Percentiles rank a stretch among this genome's conserved stretches.
These are phyloP conservation scores for Halichondria panicea DNA, from an alignment of 37 sponge, comb jelly and placozoan species.

Conservation along the genomic window DNA sequence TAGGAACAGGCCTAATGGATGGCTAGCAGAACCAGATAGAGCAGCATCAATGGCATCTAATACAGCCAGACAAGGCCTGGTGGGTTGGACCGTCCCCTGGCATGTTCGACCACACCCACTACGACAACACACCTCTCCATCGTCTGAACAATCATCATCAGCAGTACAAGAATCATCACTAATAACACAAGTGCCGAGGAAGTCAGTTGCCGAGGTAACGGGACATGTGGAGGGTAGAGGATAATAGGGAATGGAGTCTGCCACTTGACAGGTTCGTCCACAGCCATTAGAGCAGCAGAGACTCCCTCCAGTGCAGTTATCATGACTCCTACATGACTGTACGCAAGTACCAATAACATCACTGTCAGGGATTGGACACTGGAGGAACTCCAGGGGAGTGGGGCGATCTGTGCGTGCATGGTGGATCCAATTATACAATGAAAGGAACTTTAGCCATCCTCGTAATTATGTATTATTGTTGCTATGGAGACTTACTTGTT, in stretches of 20 bases:
- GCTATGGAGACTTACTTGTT: neutral
- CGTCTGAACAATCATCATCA: slow-evolving; percentile 1
- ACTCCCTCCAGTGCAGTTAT: neutral
- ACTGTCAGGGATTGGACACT: slow-evolving; percentile 1
- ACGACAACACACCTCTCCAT: slow-evolving; percentile 21
- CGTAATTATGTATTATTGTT: no score
- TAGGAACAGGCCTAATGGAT: slow-evolving; percentile 21
- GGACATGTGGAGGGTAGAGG: slow-evolving; percentile 8
- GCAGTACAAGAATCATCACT: neutral
- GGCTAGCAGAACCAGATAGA: no score
- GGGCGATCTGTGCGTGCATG: no score
- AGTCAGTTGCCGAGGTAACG: neutral
- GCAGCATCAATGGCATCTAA: no score
- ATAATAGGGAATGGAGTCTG: slow-evolving; percentile 16
- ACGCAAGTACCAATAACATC: slow-evolving; percentile 9
- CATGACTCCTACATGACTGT: neutral
- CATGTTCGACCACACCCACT: slow-evolving; percentile 32
- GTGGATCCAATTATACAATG: no score
- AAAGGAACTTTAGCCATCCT: no score
- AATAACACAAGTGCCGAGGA: neutral
- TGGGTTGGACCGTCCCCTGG: no score
- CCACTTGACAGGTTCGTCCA: slow-evolving; percentile 5
- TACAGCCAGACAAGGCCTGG: no score
- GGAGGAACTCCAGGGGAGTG: no score
- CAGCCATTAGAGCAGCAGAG: slow-evolving; percentile 56